Conservation (phyloP, 1,140 invertebrate species). For the Drosophila sp. region DNA sequence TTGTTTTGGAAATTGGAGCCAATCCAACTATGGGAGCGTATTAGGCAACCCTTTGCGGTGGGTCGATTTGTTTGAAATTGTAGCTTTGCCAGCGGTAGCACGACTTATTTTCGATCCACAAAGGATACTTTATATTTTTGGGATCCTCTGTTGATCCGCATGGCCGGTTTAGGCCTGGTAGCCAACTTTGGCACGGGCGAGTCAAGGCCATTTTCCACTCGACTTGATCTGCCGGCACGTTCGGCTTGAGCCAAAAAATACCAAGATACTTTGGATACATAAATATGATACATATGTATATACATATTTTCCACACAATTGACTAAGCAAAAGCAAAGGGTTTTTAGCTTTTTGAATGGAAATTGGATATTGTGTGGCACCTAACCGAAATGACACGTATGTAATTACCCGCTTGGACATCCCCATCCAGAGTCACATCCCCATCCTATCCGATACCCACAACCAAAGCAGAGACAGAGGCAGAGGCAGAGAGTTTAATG, state of each 20-base stretch:
- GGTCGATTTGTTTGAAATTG: conserved; percentile 45
- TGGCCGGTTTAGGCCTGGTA: conserved; percentile 21
- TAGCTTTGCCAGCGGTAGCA: conserved; percentile 40
- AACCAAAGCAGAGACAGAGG: not conserved
- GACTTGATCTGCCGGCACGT: conserved; percentile 57
- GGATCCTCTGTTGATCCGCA: not conserved
- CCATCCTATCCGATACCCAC: not conserved
- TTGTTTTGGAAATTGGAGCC: conserved; percentile 47
- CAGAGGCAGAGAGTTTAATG: conserved; percentile 31
- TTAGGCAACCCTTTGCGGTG: conserved; percentile 29
- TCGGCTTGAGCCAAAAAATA: conserved; percentile 60
- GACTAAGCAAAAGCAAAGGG: conserved; percentile 66
- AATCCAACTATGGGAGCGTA: conserved; percentile 43
- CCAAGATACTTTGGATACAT: conserved; percentile 46
- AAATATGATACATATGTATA: conserved; percentile 75
- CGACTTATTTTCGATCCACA: conserved; percentile 11
- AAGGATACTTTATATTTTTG: conserved; percentile 19
- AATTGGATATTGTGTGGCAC: conserved; percentile 79
- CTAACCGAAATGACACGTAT: conserved; percentile 82
- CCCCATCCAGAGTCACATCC: not conserved
- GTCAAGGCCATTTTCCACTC: conserved; percentile 64
- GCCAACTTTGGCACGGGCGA: conserved; percentile 68
- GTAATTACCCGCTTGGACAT: conserved; percentile 76
- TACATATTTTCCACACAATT: conserved; percentile 82
- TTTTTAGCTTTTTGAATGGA: conserved; percentile 40